Evolutionary conservation across 2,113 vertebrate genomes (phyloP), one percentile per base, ranked within the genome.

Genomic region (Prochilodus magdalenae): DNA sequence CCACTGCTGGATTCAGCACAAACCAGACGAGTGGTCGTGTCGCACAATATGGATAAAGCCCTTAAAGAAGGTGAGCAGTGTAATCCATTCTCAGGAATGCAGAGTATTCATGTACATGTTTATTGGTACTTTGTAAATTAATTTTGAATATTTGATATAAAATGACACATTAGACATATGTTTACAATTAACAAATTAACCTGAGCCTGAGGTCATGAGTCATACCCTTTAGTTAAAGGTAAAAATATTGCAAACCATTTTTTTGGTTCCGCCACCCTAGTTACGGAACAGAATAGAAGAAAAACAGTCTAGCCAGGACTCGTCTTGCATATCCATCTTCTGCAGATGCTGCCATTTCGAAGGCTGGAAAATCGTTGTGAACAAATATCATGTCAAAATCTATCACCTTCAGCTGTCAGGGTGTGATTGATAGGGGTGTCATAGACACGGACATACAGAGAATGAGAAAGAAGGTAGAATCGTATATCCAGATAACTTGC

Each of bases 11-110:
- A 98, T 81, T 89, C 92, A 0, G 79, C 87, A 81, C 97, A 95
- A 6, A 94, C 91, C 81, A 94, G 96, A 90, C 96, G 96, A 86
- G 95, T 97, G 86, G 93, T 98, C 77, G 95, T 99, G 90, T 99
- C 97, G n/a, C 97, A 99, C 90, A 98, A 95, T 81, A 96, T 99
- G 94, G 98, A 99, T 89, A 98, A 98, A 93, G 94, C 96, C 73
- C 91, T 99, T 66, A 98, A 96, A 89, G 98, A 99, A 96, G 97
- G 97, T 99, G 94, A 94, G 93, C 60, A 51, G 29, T 57, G 33
- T n/a, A 60, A 69, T 69, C 26, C 12, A 27, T 55, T 8, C 16
- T n/a, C 22, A 62, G 29, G 16, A 84, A 80, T 76, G 53, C 24
- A 65, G 49, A 27, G 13, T 71, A 63, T 60, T 53, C 20, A 2